Conservation (phyloP, 23 tunicate species). For the Oikopleura vanhoeffeni region DNA sequence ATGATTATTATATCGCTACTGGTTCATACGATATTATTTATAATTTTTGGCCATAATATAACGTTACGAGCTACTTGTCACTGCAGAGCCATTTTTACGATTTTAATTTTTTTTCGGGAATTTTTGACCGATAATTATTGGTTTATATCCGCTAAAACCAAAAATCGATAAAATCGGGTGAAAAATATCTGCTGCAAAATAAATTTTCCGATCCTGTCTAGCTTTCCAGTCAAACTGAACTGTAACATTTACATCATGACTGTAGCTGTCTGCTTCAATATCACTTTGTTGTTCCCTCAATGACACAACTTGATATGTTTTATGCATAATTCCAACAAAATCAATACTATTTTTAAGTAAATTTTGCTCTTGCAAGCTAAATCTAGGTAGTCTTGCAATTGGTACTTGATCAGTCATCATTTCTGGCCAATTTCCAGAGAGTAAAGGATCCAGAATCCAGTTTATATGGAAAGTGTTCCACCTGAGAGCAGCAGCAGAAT, state of each 20-base stretch:
- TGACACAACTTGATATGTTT: neutral
- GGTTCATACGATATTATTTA: too few relatives aligned
- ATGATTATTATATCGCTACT: too few relatives aligned
- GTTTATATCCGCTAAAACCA: too few relatives aligned
- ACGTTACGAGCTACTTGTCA: too few relatives aligned
- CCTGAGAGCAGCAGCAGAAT: neutral
- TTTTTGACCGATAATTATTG: too few relatives aligned
- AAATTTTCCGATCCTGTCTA: too few relatives aligned
- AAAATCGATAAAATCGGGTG: too few relatives aligned
- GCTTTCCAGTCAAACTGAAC: neutral
- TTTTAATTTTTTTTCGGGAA: too few relatives aligned
- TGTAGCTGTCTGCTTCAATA: neutral
- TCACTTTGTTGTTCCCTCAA: neutral
- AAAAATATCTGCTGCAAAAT: too few relatives aligned
- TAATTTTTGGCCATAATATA: too few relatives aligned
- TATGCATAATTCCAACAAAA: slow-evolving; percentile 40
- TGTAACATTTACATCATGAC: neutral
- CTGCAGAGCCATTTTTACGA: too few relatives aligned
- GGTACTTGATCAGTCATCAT: slow-evolving; percentile 19
- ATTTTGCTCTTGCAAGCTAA: slow-evolving; percentile 17
- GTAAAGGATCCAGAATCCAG: slow-evolving; percentile 36
- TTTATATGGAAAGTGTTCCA: slow-evolving; percentile 15
- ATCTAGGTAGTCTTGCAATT: slow-evolving; percentile 19
- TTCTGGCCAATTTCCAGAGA: slow-evolving; percentile 31
- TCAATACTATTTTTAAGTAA: slow-evolving; percentile 19